Base-by-base conservation (phyloP, 2,797 vertebrate species). In the Lepilemur septentrionalis region DNA sequence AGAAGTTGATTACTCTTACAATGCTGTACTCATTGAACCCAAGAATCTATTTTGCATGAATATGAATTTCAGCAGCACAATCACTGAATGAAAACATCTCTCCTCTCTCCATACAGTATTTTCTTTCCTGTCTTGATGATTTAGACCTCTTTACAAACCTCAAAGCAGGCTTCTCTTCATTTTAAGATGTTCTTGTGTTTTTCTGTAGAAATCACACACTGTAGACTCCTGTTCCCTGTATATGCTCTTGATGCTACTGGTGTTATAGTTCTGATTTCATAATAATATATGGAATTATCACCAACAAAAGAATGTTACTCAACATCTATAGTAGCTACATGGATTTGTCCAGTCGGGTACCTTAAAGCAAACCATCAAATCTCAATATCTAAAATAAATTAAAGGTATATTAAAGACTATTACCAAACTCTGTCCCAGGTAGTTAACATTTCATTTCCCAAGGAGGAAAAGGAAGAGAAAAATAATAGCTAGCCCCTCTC, bases 41-140 rank as follows among this genome's bases (percentile, higher is more conserved):
- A 92, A 72, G 59, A 91, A 93, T 2, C 3, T 88, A 55, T 95
- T 95, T 96, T 88, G 86, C 17, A 61, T 89, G 69, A 95, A 94
- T 46, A 4, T 81, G 55, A 96, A 93, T 52, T 94, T 61, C 12
- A 89, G 72, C 25, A 89, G 30, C 43, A 88, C 18, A 89, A 55
- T 87, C n/a, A 63, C 32, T 43, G 7, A 87, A 63, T 93, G 14
- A 81, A 95, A 75, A 91, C 8, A 12, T 41, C 28, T 65, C 50
- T 92, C 11, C 7, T 87, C 69, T 82, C 69, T 80, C 57, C 35
- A 72, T 11, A 41, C 28, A 84, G 2, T 41, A 76, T 67, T 12
- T 85, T 90, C 57, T 87, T 80, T 41, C 30, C 38, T 52, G 12
- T 85, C 57, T 20, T 57, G 30, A 65, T 30, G 7, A 25, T 75